phyloP scores from a whole-genome alignment of 2,113 vertebrate genomes.

The Reinhardtius hippoglossoides region DNA sequence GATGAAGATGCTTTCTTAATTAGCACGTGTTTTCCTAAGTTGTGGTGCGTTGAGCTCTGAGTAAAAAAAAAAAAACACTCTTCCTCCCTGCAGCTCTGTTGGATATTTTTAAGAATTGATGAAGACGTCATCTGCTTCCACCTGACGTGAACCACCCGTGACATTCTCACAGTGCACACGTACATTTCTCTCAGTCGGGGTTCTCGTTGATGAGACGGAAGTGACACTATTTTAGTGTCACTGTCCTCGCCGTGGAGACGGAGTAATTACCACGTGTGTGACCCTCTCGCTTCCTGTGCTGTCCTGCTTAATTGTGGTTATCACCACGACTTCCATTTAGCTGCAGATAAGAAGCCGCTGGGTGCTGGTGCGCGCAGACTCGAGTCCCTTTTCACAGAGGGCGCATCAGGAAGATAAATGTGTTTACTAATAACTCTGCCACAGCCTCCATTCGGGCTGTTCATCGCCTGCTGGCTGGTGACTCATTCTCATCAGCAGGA shows the following conservation, averaged over 20 bases:
- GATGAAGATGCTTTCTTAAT: neutral
- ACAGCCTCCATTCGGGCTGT: conserved; percentile 56
- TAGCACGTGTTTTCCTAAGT: neutral
- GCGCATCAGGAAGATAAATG: conserved; percentile 69
- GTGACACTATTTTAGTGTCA: conserved; percentile 79
- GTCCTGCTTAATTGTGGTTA: conserved; percentile 85
- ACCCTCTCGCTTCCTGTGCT: conserved; percentile 78
- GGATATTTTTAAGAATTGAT: conserved; percentile 3
- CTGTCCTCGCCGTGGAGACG: conserved; percentile 76
- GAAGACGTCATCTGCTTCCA: conserved; percentile 10
- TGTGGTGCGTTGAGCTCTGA: neutral
- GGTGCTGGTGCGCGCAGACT: conserved; percentile 68
- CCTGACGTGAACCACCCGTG: neutral
- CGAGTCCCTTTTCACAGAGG: conserved; percentile 77
- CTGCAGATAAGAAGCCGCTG: conserved; percentile 84
- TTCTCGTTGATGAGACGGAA: conserved; percentile 40
- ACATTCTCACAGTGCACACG: conserved; percentile 5
- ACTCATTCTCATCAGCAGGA: conserved; percentile 62
- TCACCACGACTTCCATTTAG: conserved; percentile 86
- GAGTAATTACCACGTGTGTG: conserved; percentile 85
- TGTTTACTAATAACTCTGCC: conserved; percentile 74
- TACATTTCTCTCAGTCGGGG: conserved; percentile 41
- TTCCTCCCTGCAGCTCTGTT: neutral
- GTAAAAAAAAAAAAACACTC: neutral
- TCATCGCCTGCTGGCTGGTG: conserved; percentile 57